Conservation (phyloP, 1,140 invertebrate species). For the Brachionus angularis region DNA sequence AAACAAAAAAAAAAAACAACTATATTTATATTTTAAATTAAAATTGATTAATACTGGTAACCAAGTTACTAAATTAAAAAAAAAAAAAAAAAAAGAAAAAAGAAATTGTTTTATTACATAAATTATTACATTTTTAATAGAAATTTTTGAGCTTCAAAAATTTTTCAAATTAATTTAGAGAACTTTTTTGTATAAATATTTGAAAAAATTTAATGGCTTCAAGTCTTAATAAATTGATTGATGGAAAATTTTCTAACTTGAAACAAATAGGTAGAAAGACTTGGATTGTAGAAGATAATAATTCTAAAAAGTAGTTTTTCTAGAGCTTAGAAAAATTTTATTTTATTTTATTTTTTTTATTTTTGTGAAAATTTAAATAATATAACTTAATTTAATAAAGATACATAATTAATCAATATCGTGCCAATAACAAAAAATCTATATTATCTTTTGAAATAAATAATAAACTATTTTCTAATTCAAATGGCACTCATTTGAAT, state of each 20-base stretch:
- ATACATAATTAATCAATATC: background rate
- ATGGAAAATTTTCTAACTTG: conserved; percentile 20
- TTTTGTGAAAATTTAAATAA: too few relatives aligned
- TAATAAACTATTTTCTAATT: background rate
- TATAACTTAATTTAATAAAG: background rate
- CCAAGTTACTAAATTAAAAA: background rate
- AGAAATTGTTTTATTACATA: too few relatives aligned
- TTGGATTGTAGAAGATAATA: background rate
- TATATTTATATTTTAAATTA: too few relatives aligned
- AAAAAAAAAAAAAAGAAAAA: too few relatives aligned
- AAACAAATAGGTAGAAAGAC: conserved; percentile 26
- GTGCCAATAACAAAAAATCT: background rate
- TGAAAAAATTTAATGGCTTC: conserved; percentile 14
- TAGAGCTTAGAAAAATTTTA: background rate
- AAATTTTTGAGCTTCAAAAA: too few relatives aligned
- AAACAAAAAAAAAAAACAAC: too few relatives aligned
- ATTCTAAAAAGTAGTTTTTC: background rate
- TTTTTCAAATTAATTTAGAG: too few relatives aligned
- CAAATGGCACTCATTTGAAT: conserved; percentile 7
- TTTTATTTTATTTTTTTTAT: too few relatives aligned
- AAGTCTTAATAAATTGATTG: background rate
- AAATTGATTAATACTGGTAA: too few relatives aligned
- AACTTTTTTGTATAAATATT: too few relatives aligned
- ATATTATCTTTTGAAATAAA: background rate
- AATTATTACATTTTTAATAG: too few relatives aligned